Evolutionary conservation across 1,140 invertebrate species (phyloP).

Genomic region (Diplogasteroides magnus): DNA sequence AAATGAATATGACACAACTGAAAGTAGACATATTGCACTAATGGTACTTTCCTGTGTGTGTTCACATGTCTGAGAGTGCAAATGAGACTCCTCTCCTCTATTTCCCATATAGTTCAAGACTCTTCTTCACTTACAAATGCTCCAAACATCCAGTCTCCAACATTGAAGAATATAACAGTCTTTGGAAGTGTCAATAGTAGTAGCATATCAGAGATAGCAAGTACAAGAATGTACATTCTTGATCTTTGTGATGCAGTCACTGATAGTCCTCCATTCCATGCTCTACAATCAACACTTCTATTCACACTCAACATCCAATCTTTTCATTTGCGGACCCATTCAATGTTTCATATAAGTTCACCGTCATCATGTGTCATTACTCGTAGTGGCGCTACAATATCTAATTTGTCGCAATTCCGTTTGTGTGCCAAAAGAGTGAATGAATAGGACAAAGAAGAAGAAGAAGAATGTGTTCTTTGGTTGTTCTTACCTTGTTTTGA

Average conservation of each 20-base stretch:
- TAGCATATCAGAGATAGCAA: slow-evolving; percentile 20
- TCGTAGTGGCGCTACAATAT: no score
- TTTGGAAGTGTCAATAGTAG: slow-evolving; percentile 25
- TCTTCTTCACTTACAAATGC: background rate
- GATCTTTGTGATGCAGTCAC: slow-evolving; percentile 21
- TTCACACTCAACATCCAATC: no score
- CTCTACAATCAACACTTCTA: no score
- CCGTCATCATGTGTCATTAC: no score
- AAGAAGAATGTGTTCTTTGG: background rate
- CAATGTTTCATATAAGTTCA: no score
- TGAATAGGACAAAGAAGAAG: slow-evolving; percentile 3
- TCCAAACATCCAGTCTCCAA: slow-evolving; percentile 23
- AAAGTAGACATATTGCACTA: no score
- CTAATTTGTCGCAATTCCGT: no score
- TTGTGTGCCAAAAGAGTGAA: background rate
- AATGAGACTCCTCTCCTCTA: no score
- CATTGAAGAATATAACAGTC: slow-evolving; percentile 17
- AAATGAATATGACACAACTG: slow-evolving; percentile 20
- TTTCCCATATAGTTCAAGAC: no score
- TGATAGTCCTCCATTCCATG: background rate
- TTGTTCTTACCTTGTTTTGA: slow-evolving; percentile 10
- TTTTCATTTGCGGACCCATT: no score
- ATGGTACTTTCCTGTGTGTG: no score
- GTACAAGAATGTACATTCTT: slow-evolving; percentile 19
- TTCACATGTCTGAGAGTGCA: no score